Conservation (phyloP, 2,888 invertebrate species). For the Agrilus mali region DNA sequence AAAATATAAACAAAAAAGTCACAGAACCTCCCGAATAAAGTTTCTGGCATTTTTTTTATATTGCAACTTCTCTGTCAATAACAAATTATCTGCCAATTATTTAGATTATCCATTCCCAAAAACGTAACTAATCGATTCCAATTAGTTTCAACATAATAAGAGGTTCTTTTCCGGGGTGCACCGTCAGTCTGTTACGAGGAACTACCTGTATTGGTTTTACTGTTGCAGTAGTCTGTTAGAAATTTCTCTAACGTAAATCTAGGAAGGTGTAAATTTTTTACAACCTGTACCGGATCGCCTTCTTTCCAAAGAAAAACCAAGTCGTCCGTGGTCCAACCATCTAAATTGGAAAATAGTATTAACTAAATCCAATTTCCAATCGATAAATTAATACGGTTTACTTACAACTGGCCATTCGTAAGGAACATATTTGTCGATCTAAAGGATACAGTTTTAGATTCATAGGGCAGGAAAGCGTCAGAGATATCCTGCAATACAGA, state of each 20-base stretch:
- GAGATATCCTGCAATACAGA: slow-evolving; percentile 62
- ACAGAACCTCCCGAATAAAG: too few species aligned
- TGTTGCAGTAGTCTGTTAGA: slow-evolving; percentile 91
- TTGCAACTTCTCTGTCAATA: too few species aligned
- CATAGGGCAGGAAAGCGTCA: slow-evolving; percentile 95
- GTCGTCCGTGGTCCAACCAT: slow-evolving; percentile 96
- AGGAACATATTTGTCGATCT: slow-evolving; percentile 89
- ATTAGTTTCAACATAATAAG: too few species aligned
- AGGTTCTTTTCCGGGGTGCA: too few species aligned
- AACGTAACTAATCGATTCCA: too few species aligned
- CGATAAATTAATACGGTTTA: slow-evolving; percentile 27
- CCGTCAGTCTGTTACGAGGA: too few species aligned
- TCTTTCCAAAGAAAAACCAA: slow-evolving; percentile 94
- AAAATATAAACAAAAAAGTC: too few species aligned
- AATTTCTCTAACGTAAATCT: slow-evolving; percentile 91
- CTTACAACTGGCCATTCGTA: slow-evolving; percentile 96
- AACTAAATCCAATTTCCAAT: slow-evolving; percentile 5
- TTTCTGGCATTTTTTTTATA: too few species aligned
- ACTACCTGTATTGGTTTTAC: slow-evolving; percentile 90
- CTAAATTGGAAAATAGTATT: slow-evolving; percentile 38
- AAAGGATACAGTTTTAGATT: slow-evolving; percentile 92
- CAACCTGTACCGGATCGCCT: slow-evolving; percentile 90
- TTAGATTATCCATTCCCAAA: too few species aligned
- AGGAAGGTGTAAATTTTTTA: slow-evolving; percentile 85
- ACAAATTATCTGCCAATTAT: too few species aligned